Percentiles rank a stretch among this genome's conserved stretches.
Evolutionary conservation across 2,888 invertebrate genomes (phyloP).

Genomic region (Microdon myrmicae): DNA sequence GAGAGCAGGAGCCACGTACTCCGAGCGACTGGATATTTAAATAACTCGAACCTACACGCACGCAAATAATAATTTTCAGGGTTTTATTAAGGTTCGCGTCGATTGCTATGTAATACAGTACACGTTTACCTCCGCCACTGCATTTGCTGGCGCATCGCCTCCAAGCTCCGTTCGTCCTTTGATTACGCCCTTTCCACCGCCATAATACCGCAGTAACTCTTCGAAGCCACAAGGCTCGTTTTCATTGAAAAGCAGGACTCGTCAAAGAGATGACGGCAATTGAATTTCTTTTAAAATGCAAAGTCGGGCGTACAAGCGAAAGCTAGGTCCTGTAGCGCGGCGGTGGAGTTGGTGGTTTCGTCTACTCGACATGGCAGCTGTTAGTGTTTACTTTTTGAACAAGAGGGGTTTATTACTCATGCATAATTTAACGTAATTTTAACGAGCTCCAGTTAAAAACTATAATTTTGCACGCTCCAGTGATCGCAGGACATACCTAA

Average conservation of each 20-base stretch:
- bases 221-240: neutral
- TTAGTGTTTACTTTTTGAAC: conserved; percentile 12
- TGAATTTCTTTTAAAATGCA: conserved; percentile 23
- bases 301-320: conserved; percentile 9
- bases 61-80: conserved; percentile 20
- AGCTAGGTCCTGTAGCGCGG: too few relatives aligned
- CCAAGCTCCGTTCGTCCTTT: too few relatives aligned
- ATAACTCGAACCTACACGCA: conserved; percentile 16
- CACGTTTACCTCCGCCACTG: too few relatives aligned
- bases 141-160: too few relatives aligned
- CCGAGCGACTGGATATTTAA: too few relatives aligned
- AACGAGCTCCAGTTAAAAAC: conserved; percentile 2
- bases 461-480: conserved; percentile 4
- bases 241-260: neutral
- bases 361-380: conserved; percentile 1
- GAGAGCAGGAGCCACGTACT: too few relatives aligned
- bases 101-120: too few relatives aligned
- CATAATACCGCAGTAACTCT: too few relatives aligned
- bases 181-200: too few relatives aligned
- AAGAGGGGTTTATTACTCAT: conserved; percentile 3
- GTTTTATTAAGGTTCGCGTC: conserved; percentile 15
- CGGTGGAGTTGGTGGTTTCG: neutral
- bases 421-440: conserved; percentile 12
- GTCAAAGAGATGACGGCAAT: conserved; percentile 25
- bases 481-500: neutral